Evolutionary conservation across 2,113 vertebrate species (phyloP), one percentile per base, ranked within the genome.

Genomic region (Bufo bufo): DNA sequence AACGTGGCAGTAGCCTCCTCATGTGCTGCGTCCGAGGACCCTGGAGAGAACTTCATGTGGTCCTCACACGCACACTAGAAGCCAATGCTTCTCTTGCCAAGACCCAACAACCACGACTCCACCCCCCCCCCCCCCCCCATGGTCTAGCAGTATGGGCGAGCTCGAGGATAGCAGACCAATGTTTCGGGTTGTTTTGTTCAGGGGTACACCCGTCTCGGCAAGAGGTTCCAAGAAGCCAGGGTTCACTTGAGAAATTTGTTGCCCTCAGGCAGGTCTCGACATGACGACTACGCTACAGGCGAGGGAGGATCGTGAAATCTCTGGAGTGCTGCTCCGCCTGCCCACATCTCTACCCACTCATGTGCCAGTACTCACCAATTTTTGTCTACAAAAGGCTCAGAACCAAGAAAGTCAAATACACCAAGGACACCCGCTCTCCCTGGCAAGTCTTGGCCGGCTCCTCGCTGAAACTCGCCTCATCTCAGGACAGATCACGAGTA

Each of bases 181-280:
- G n/a, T 4, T 45, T 43, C 45, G 33, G 50, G 47, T 66, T 83
- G n/a, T 16, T 71, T 71, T 17, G 92, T 33, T 33, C 33, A 33
- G 58, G 0, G 69, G 69, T 45, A 92, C 43, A 82, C 45, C 94
- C 94, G 94, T 97, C 96, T 98, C 87, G 96, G 98, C 98, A 99
- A 99, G 98, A 97, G 94, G 96, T 97, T 96, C 96, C 96, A 96
- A 99, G 97, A 99, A 99, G 97, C 95, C 96, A 97, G 96, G 96
- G 96, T 96, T 97, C 97, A 97, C 96, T 96, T 97, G 97, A 97
- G 95, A 97, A 72, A 96, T 96, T 94, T 94, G 95, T 98, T 97
- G 98, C 97, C 79, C 86, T 97, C 97, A 97, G 98, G 97, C 98
- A 99, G 98, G 98, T 99, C 98, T 99, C 96, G 98, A 99, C 98